These are phyloP conservation scores for Scaptodrosophila lebanonensis DNA, from an alignment of 1,140 invertebrate genomes.

Conservation along the genomic window DNA sequence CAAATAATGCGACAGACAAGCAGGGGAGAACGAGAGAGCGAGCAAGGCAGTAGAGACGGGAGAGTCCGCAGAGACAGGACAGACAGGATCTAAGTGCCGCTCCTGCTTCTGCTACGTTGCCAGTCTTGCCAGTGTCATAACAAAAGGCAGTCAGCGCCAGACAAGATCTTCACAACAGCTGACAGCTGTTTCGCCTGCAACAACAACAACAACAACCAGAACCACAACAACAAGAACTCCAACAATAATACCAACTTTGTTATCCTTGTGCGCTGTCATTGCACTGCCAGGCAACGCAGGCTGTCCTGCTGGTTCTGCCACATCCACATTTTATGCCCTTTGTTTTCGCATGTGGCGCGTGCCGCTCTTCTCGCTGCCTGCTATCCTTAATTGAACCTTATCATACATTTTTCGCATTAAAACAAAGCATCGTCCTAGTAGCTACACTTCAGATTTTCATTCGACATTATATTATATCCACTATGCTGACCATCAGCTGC, in stretches of 20 bases:
- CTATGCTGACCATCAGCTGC: too few species aligned
- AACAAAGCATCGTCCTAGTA: too few species aligned
- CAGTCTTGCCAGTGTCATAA: slow-evolving; percentile 29
- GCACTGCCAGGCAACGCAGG: slow-evolving; percentile 13
- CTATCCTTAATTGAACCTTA: slow-evolving; percentile 21
- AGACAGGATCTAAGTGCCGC: slow-evolving; percentile 46
- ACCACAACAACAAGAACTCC: slow-evolving; percentile 1
- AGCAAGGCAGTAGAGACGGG: too few species aligned
- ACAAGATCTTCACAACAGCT: slow-evolving; percentile 58
- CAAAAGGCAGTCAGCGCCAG: slow-evolving; percentile 21
- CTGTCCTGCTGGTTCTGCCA: too few species aligned
- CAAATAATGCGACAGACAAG: slow-evolving; percentile 46
- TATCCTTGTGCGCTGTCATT: slow-evolving; percentile 58
- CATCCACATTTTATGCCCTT: background rate
- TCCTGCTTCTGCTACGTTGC: slow-evolving; percentile 8
- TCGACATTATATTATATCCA: too few species aligned
- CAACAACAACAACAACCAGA: too few species aligned
- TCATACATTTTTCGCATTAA: slow-evolving; percentile 34
- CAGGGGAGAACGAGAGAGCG: slow-evolving; percentile 23
- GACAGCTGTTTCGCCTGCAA: slow-evolving; percentile 58
- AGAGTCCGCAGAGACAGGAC: background rate
- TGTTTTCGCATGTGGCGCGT: slow-evolving; percentile 39
- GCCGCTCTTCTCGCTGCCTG: slow-evolving; percentile 23
- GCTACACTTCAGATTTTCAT: too few species aligned
- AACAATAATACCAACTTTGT: background rate